phyloP scores from a whole-genome alignment of 1,140 invertebrate genomes.

The Dendroctonus valens region DNA sequence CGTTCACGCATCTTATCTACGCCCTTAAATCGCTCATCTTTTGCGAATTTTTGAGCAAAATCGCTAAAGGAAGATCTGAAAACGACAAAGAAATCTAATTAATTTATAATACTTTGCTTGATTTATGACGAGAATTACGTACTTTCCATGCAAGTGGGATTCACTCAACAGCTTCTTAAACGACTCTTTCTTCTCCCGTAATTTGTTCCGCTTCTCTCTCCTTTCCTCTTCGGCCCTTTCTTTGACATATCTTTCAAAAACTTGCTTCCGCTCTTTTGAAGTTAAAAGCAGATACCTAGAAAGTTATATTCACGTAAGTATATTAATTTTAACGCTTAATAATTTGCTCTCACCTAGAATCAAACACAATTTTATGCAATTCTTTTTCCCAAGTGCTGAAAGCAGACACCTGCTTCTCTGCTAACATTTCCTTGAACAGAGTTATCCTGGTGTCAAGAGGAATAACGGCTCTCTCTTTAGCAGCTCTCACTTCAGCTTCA shows the following conservation, averaged over 20 bases:
- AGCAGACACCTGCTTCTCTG: slow-evolving; percentile 96
- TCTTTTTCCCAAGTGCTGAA: slow-evolving; percentile 99
- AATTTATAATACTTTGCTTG: no score
- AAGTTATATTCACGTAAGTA: background rate
- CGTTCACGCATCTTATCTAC: slow-evolving; percentile 96
- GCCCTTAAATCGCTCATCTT: slow-evolving; percentile 93
- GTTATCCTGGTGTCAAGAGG: slow-evolving; percentile 92
- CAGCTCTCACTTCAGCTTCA: slow-evolving; percentile 94
- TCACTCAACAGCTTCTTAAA: slow-evolving; percentile 89
- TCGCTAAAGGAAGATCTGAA: slow-evolving; percentile 90
- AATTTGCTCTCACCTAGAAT: slow-evolving; percentile 57
- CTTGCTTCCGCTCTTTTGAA: slow-evolving; percentile 91
- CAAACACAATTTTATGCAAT: slow-evolving; percentile 99
- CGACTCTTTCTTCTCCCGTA: slow-evolving; percentile 89
- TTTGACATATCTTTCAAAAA: slow-evolving; percentile 98
- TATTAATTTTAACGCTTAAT: background rate
- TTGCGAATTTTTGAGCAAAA: slow-evolving; percentile 89
- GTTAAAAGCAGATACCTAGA: slow-evolving; percentile 87
- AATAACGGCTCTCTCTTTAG: slow-evolving; percentile 89
- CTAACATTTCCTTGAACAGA: slow-evolving; percentile 94
- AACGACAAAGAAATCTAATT: slow-evolving; percentile 13
- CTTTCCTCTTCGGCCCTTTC: slow-evolving; percentile 97
- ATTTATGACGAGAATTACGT: no score
- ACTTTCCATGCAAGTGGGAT: slow-evolving; percentile 90
- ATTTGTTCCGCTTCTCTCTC: slow-evolving; percentile 91